Conservation (phyloP, 2,113 vertebrate species). For the Heterotis niloticus region DNA sequence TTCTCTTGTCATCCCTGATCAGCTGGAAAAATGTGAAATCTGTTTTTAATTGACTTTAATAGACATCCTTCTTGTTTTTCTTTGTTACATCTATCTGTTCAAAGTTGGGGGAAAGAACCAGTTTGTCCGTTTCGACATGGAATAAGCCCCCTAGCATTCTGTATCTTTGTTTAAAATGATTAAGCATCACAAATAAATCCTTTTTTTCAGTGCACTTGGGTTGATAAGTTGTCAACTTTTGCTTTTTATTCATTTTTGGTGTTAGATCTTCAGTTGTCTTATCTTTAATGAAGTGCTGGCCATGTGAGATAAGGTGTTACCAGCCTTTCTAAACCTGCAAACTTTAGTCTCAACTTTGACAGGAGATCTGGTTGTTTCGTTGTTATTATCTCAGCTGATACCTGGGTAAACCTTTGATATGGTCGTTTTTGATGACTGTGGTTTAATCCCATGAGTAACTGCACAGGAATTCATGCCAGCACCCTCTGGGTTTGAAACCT, state of each 20-base stretch:
- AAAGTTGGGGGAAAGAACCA: background rate
- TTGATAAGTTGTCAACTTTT: background rate
- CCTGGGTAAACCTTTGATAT: slow-evolving; percentile 9
- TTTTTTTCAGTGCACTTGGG: background rate
- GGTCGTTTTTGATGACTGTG: slow-evolving; percentile 2
- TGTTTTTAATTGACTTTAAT: slow-evolving; percentile 13
- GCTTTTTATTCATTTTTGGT: background rate
- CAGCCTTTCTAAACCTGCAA: background rate
- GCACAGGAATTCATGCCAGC: background rate
- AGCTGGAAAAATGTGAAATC: background rate
- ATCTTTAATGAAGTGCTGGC: no score
- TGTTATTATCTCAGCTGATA: background rate
- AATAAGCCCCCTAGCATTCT: background rate
- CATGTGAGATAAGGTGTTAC: no score
- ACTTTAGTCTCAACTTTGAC: background rate
- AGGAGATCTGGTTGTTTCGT: background rate
- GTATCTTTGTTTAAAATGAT: background rate
- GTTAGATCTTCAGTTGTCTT: background rate
- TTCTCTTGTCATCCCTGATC: background rate
- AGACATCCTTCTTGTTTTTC: background rate
- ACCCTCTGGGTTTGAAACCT: slow-evolving; percentile 11
- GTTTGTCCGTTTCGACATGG: background rate
- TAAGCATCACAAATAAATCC: background rate
- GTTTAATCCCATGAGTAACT: background rate
- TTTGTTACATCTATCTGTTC: background rate